These are phyloP conservation scores for Natrix natrix DNA, from an alignment of 2,797 vertebrate genomes.

Conservation along the genomic window DNA sequence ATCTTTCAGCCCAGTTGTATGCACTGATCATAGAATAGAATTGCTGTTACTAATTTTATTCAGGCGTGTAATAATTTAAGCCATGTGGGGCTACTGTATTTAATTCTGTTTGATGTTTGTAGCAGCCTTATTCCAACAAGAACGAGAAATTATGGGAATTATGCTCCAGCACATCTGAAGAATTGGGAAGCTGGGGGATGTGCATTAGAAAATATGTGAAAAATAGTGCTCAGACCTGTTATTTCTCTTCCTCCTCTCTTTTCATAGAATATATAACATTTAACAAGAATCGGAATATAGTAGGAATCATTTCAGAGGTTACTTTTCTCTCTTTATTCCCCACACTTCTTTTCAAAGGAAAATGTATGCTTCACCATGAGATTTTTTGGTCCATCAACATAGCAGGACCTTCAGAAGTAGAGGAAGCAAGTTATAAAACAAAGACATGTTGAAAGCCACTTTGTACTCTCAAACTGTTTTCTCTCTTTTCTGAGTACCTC, in stretches of 20 bases:
- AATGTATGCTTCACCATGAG: background rate
- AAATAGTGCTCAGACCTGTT: background rate
- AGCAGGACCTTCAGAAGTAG: background rate
- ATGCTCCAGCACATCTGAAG: background rate
- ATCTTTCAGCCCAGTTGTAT: background rate
- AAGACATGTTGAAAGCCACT: background rate
- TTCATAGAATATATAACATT: background rate
- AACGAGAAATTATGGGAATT: background rate
- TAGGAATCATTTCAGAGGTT: background rate
- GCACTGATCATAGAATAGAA: background rate
- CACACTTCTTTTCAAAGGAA: background rate
- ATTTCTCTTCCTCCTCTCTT: background rate
- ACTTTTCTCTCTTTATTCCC: background rate
- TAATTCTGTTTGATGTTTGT: background rate
- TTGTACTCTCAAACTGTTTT: background rate
- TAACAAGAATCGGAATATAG: background rate
- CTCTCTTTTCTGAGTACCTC: background rate
- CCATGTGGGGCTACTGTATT: background rate
- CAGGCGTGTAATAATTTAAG: background rate
- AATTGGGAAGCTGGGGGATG: background rate
- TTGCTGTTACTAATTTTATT: background rate
- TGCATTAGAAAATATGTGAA: background rate
- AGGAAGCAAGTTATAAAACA: background rate
- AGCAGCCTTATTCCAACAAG: background rate
- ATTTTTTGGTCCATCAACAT: background rate